Conservation (phyloP, 1,140 invertebrate species). For the Drosophila saltans region DNA sequence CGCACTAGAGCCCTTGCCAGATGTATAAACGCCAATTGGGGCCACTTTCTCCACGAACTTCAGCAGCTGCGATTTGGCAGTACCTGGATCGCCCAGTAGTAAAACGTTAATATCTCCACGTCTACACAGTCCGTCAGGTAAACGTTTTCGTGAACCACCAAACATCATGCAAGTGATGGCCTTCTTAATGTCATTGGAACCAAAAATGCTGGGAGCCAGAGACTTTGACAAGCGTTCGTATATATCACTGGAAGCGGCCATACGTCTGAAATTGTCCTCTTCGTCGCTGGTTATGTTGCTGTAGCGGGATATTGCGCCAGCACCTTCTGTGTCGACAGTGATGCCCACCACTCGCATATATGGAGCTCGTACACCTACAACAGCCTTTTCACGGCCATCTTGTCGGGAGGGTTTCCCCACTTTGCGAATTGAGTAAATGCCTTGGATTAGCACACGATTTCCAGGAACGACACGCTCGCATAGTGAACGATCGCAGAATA, state of each 20-base stretch:
- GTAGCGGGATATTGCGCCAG: conserved; percentile 86
- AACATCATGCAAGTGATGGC: conserved; percentile 98
- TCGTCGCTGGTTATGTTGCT: conserved; percentile 90
- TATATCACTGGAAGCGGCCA: conserved; percentile 93
- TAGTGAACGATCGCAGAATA: conserved; percentile 97
- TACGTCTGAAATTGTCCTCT: conserved; percentile 94
- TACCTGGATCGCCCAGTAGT: conserved; percentile 98
- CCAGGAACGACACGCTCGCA: conserved; percentile 98
- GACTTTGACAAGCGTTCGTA: conserved; percentile 96
- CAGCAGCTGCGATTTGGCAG: conserved; percentile 98
- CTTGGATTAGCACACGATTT: conserved; percentile 96
- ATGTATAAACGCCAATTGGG: conserved; percentile 98
- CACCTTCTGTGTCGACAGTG: conserved; percentile 91
- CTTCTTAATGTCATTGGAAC: conserved; percentile 97
- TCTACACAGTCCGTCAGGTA: conserved; percentile 97
- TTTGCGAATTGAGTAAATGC: conserved; percentile 99
- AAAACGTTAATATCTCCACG: conserved; percentile 99
- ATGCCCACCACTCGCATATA: conserved; percentile 98
- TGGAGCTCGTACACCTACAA: conserved; percentile 95
- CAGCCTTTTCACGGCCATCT: conserved; percentile 91
- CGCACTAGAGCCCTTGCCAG: conserved; percentile 99
- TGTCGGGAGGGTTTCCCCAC: conserved; percentile 86
- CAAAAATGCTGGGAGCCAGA: conserved; percentile 99
- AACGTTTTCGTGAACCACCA: conserved; percentile 94
- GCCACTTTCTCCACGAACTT: conserved; percentile 99